These are phyloP conservation scores for human (Homo sapiens) DNA, from an alignment of 2,113 vertebrate species.

Conservation along the genomic window GRCh38 chrX:21465501-21466000, in stretches of 20 bases:
- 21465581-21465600: neutral
- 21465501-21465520: neutral
- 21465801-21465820: neutral
- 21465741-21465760: neutral
- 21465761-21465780: constrained; percentile 34
- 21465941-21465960: constrained; percentile 46
- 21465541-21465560: constrained; percentile 37
- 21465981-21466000: constrained; percentile 10
- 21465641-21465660: neutral
- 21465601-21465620: neutral
- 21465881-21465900: neutral
- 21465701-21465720: neutral
- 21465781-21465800: neutral
- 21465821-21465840: constrained; percentile 9
- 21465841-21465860: constrained; percentile 12
- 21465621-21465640: constrained; percentile 24
- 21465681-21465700: neutral
- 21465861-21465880: constrained; percentile 21
- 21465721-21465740: neutral
- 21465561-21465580: constrained; percentile 6
- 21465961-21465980: constrained; percentile 45
- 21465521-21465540: neutral
- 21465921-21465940: constrained; percentile 63
- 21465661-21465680: neutral
- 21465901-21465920: constrained; percentile 62